Base-by-base conservation (phyloP, 2,888 invertebrate species). In the Pollenia amentaria region DNA sequence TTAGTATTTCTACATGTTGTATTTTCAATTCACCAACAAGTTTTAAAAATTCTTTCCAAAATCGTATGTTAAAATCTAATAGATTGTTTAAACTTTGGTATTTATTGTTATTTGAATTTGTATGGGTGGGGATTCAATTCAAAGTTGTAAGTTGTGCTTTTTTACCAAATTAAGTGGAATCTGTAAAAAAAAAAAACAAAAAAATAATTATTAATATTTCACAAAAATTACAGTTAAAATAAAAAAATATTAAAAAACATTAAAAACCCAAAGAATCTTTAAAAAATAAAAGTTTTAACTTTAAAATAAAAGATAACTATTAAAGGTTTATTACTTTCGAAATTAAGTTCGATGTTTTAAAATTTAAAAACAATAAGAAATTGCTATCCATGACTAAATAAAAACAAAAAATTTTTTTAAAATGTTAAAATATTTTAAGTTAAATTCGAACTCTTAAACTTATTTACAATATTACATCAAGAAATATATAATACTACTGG, bases 41-140 rank as follows among this genome's bases (percentile, higher is more conserved):
- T 89, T 90, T 89, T 89, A 77, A 88, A 90, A 89, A 90, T 90
- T 89, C 89, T 90, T 89, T 89, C 89, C 90, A 90, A 91, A 91
- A 90, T 89, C 89, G 85, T 90, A 91, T 91, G 82, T 69, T 82
- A 84, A 84, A 87, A 76, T 75, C 53, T 65, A 40, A 53, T 77
- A 55, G 77, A 77, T 67, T 72, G 78, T 72, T 76, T 53, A 44
- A 81, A 81, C 48, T 84, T 82, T 81, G 77, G 81, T 75, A 84
- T 84, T 87, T 86, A 14, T 38, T 79, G n/a, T 51, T 69, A 11
- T 51, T 69, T 70, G 16, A 42, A 38, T 51, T 62, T 70, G 80
- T 73, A 75, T 87, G 87, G 84, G 76, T 73, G 84, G 80, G 40
- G 46, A 75, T 64, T 44, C 42, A 60, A 67, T 51, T 60, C 38